Conservation (phyloP, 2,113 vertebrate genomes). For the Tenebrosternarchus preto region DNA sequence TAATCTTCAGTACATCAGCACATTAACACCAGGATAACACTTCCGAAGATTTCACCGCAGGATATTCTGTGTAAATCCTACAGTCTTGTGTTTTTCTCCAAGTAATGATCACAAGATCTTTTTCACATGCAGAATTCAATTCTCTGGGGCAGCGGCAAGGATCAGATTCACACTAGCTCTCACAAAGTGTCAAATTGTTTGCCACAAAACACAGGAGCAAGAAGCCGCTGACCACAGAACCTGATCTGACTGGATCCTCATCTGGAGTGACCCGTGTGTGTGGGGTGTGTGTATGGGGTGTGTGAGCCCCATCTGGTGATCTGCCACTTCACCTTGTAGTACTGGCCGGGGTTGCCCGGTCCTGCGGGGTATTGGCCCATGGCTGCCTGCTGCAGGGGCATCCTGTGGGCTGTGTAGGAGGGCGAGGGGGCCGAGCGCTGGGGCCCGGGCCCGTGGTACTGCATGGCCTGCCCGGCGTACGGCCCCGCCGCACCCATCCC, state of each 20-base stretch:
- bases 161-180: constrained; percentile 34
- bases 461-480: constrained; percentile 83
- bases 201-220: constrained; percentile 28
- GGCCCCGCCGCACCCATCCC: constrained; percentile 65
- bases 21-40: background rate
- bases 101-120: constrained; percentile 39
- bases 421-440: constrained; percentile 83
- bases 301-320: background rate
- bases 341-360: constrained; percentile 77
- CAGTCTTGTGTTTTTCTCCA: background rate
- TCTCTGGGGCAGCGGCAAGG: constrained; percentile 16
- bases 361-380: constrained; percentile 80
- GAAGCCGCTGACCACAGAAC: constrained; percentile 39
- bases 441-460: constrained; percentile 78
- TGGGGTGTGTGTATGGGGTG: no score
- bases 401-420: constrained; percentile 83
- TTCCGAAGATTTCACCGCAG: background rate
- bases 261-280: no score
- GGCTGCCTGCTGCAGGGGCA: constrained; percentile 78
- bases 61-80: background rate
- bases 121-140: constrained; percentile 38
- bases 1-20: no score
- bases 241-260: background rate
- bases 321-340: constrained; percentile 83
- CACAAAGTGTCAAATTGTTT: constrained; percentile 38